A percentile compares a stretch with the other conserved stretches of the same genome.
Conservation (phyloP, 2,797 vertebrate genomes). For the Acanthurus tractus region DNA sequence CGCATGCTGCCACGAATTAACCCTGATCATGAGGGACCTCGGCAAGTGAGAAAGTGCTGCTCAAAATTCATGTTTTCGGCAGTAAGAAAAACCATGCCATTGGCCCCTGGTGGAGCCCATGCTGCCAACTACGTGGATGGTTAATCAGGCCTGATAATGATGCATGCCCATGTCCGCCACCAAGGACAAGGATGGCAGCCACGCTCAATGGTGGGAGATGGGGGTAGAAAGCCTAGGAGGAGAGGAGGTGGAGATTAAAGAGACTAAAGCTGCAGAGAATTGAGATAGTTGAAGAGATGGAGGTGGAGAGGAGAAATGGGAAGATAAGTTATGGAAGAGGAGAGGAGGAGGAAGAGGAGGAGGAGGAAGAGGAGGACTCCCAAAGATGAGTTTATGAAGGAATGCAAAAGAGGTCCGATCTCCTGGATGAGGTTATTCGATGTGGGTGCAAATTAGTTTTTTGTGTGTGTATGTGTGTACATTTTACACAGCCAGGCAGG, state of each 20-base stretch:
- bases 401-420: slow-evolving; percentile 34
- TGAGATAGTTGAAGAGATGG: slow-evolving; percentile 44
- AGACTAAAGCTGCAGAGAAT: slow-evolving; percentile 42
- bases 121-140: slow-evolving; percentile 68
- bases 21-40: slow-evolving; percentile 77
- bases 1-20: slow-evolving; percentile 77
- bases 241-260: slow-evolving; percentile 63
- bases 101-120: slow-evolving; percentile 64
- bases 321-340: slow-evolving; percentile 35
- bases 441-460: slow-evolving; percentile 55
- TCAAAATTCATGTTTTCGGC: slow-evolving; percentile 77
- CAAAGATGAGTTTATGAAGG: slow-evolving; percentile 29
- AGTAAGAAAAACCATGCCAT: slow-evolving; percentile 43
- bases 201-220: slow-evolving; percentile 46
- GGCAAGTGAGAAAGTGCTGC: slow-evolving; percentile 66
- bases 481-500: slow-evolving; percentile 40
- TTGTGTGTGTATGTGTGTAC: slow-evolving; percentile 11
- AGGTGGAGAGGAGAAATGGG: slow-evolving; percentile 49
- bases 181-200: slow-evolving; percentile 70
- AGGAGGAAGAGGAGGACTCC: slow-evolving; percentile 23
- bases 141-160: slow-evolving; percentile 79
- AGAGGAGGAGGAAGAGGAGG: slow-evolving; percentile 16
- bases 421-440: slow-evolving; percentile 41
- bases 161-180: slow-evolving; percentile 69
- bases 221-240: slow-evolving; percentile 52